Evolutionary conservation across 2,888 invertebrate species (phyloP).

Genomic region (Cephus spinipes): DNA sequence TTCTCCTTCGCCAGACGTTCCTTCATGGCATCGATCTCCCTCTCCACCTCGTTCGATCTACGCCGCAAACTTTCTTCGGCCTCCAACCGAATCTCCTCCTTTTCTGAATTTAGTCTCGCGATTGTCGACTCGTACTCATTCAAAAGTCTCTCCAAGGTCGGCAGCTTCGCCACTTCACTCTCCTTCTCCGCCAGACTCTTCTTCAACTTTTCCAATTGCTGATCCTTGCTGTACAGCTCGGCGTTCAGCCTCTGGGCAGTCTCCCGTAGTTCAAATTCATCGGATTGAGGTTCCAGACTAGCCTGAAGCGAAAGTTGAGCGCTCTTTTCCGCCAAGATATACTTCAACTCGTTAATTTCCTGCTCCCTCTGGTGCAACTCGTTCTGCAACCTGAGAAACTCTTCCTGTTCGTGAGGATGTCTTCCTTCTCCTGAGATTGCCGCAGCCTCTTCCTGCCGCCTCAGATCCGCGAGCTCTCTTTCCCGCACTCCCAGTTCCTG

Average conservation of each 20-base stretch:
- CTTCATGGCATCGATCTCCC: constrained; percentile 17
- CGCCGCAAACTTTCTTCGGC: constrained; percentile 40
- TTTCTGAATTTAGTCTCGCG: constrained; percentile 43
- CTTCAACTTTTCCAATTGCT: constrained; percentile 44
- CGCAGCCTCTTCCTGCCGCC: constrained; percentile 27
- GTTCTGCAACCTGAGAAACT: constrained; percentile 48
- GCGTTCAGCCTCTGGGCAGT: constrained; percentile 38
- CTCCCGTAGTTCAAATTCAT: constrained; percentile 43
- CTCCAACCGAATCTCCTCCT: constrained; percentile 40
- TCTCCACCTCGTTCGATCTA: constrained; percentile 13
- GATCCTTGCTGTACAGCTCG: constrained; percentile 47
- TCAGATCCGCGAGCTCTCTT: constrained; percentile 38
- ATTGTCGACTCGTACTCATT: constrained; percentile 39
- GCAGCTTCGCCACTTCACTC: constrained; percentile 37
- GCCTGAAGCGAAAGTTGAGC: constrained; percentile 42
- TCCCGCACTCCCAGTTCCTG: constrained; percentile 42
- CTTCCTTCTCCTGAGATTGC: constrained; percentile 26
- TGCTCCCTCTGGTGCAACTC: constrained; percentile 49
- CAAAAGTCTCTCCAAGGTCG: constrained; percentile 34
- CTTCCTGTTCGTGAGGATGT: constrained; percentile 34
- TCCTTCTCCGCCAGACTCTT: constrained; percentile 36
- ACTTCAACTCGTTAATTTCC: constrained; percentile 48
- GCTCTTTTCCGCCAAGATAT: constrained; percentile 47
- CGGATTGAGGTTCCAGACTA: constrained; percentile 41
- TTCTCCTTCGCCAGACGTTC: constrained; percentile 13